Conservation (phyloP, 2,113 vertebrate genomes). For the Cacatua alba region DNA sequence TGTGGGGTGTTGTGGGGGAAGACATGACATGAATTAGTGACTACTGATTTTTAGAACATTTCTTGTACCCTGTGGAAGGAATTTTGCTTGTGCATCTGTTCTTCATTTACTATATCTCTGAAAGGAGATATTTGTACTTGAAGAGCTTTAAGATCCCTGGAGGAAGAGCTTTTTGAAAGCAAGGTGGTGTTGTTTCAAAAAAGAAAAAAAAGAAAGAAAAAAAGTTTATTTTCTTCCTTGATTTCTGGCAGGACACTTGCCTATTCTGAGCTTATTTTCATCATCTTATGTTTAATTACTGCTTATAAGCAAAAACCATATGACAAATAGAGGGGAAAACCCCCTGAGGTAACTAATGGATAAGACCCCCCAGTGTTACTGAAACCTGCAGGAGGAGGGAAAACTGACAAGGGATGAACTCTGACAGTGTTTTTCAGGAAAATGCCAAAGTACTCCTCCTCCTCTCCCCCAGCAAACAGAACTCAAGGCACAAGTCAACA, state of each 20-base stretch:
- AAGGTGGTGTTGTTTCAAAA: neutral
- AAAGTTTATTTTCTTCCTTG: neutral
- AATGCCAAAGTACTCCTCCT: neutral
- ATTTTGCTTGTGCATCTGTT: neutral
- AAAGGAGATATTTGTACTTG: neutral
- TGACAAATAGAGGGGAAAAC: neutral
- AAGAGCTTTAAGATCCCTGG: neutral
- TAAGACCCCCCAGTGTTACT: neutral
- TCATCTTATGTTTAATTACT: neutral
- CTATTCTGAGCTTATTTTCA: neutral
- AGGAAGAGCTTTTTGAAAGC: neutral
- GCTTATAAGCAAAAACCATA: neutral
- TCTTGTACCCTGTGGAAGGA: neutral
- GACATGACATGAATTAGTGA: neutral
- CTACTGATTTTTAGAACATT: neutral
- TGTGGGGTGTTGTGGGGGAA: fast-evolving
- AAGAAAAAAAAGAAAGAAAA: neutral
- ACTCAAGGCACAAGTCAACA: neutral
- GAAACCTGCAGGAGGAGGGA: neutral
- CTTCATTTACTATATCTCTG: neutral
- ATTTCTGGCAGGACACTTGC: neutral
- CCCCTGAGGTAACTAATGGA: neutral
- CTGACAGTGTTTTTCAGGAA: neutral
- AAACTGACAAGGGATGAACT: neutral
- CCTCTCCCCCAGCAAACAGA: neutral